These are phyloP conservation scores for Anolis sagrei DNA, from an alignment of 2,113 vertebrate genomes.

Conservation along the genomic window DNA sequence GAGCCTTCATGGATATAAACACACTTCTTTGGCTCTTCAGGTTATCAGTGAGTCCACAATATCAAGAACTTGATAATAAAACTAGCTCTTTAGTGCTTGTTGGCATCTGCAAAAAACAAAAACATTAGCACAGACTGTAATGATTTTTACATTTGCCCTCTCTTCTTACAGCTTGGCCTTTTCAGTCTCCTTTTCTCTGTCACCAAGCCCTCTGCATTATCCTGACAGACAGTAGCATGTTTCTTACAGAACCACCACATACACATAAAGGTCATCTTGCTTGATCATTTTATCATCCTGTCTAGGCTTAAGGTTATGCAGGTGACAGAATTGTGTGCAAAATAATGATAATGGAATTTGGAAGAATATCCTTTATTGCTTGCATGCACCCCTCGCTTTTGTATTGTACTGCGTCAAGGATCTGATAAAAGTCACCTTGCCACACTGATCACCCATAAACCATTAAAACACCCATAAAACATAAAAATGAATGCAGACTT, in stretches of 20 bases:
- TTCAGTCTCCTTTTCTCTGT: neutral
- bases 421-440: too few relatives aligned
- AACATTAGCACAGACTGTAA: neutral
- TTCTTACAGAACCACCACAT: neutral
- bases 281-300: neutral
- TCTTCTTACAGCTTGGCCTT: neutral
- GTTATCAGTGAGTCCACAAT: neutral
- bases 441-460: too few relatives aligned
- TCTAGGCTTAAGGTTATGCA: neutral
- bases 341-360: neutral
- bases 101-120: neutral
- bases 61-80: neutral
- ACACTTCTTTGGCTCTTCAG: neutral
- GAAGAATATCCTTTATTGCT: too few relatives aligned
- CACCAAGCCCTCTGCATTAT: neutral
- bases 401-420: neutral
- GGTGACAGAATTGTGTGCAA: constrained; percentile 3
- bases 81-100: neutral
- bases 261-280: neutral
- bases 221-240: neutral
- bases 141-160: neutral
- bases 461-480: too few relatives aligned
- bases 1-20: too few relatives aligned
- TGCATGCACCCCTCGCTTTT: neutral
- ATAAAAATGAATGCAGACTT: too few relatives aligned